Base-by-base conservation (phyloP, 1,140 invertebrate species). In the Scaptomyza hsui region DNA sequence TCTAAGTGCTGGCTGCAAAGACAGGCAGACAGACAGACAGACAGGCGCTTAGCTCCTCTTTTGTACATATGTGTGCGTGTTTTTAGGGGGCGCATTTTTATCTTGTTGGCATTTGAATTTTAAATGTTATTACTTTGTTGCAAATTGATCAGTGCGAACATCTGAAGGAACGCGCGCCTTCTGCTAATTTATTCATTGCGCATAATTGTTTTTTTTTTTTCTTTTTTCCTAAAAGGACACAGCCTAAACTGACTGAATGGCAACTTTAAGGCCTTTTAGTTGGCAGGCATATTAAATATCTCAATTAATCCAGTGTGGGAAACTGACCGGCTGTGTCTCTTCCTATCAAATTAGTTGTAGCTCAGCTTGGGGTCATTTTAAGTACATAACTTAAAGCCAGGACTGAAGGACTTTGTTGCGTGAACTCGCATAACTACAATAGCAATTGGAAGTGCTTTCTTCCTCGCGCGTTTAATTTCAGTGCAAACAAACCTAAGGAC, bases 141-240 rank as follows among this genome's bases (percentile, higher is more conserved):
- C 72, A 88, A 86, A 86, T 85, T 86, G 81, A 86, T 85, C 82
- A 81, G 74, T 71, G 72, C 57, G 47, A 67, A 74, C 59, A 63
- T 71, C 59, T 55, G 48, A 52, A 21, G 7, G 18, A 37, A 9
- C n/a, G n/a, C 15, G 5, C 42, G 49, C 39, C 63, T 42, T 37
- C 57, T 78, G 78, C 82, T 86, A 86, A 86, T 86, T 86, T 86
- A 86, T 86, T 86, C 81, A 86, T 86, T 71, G 78, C 81, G 69
- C 85, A 86, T 86, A 86, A 86, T 86, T 86, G 78, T 88, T 86
- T 75, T 65, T 60, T 70, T 3, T n/a, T 37, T 1, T 70, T n/a
- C n/a, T n/a, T n/a, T n/a, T n/a, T n/a, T n/a, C n/a, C n/a, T n/a
- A n/a, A 83, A 83, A 63, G 60, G 70, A 55, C 64, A 2, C 12